These are phyloP conservation scores for Caenorhabditis briggsae DNA, from an alignment of 1,140 invertebrate species.

Conservation along the genomic window DNA sequence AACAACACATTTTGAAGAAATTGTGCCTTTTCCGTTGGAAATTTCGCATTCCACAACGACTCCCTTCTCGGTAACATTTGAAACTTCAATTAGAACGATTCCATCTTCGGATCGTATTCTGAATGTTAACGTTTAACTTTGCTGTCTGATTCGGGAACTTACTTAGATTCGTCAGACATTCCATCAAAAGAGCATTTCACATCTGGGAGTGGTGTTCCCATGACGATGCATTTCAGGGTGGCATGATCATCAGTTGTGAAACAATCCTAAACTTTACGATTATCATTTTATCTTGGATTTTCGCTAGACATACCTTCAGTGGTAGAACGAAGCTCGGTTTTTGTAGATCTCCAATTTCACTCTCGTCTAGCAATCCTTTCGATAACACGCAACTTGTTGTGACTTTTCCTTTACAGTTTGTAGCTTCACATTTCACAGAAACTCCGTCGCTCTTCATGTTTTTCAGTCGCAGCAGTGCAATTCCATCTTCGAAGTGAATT, in stretches of 20 bases:
- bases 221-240: constrained; percentile 58
- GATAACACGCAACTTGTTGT: constrained; percentile 42
- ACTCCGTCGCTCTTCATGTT: background rate
- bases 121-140: background rate
- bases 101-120: constrained; percentile 57
- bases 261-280: background rate
- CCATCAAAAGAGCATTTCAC: constrained; percentile 43
- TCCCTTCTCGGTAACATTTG: background rate
- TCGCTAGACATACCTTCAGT: background rate
- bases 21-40: background rate
- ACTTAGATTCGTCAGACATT: constrained; percentile 29
- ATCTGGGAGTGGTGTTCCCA: constrained; percentile 39
- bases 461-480: constrained; percentile 49
- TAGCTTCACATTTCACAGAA: constrained; percentile 45
- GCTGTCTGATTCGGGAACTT: background rate
- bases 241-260: background rate
- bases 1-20: constrained; percentile 16
- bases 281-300: background rate
- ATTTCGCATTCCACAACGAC: constrained; percentile 30
- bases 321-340: constrained; percentile 24
- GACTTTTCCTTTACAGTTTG: constrained; percentile 45
- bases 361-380: background rate
- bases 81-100: constrained; percentile 53
- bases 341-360: constrained; percentile 12
- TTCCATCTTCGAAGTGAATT: constrained; percentile 62